phyloP scores from a whole-genome alignment of 2,113 vertebrate species.

The Vulpes ferrilata region DNA sequence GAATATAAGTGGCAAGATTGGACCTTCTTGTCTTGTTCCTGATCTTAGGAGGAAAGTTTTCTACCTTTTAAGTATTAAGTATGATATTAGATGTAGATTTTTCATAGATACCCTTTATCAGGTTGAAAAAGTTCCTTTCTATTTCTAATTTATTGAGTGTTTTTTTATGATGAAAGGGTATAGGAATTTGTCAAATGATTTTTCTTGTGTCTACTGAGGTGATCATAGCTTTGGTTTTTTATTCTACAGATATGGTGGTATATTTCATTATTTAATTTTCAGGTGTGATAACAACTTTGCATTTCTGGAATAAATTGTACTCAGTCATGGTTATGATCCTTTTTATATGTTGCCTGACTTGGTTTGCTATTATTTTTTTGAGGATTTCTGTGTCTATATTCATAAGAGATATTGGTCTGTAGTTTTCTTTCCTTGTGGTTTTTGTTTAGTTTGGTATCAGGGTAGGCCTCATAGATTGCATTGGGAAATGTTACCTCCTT shows the following conservation, averaged over 20 bases:
- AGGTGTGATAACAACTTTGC: constrained; percentile 29
- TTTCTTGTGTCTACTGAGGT: background rate
- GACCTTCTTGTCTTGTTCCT: background rate
- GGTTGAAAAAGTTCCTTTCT: background rate
- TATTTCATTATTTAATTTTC: constrained; percentile 13
- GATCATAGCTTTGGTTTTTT: background rate
- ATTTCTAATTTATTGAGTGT: background rate
- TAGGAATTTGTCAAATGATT: background rate
- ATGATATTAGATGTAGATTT: background rate
- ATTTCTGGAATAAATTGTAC: constrained; percentile 5
- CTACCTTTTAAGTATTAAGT: background rate
- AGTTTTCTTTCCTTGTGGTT: background rate
- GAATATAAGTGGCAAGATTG: background rate
- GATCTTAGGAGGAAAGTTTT: background rate
- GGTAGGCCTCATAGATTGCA: background rate
- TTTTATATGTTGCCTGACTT: background rate
- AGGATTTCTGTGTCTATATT: constrained; percentile 1
- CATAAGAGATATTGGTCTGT: background rate
- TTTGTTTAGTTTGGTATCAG: constrained; percentile 2
- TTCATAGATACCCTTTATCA: background rate
- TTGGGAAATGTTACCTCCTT: background rate
- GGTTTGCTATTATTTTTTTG: background rate
- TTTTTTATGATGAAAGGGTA: background rate
- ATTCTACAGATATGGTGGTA: background rate
- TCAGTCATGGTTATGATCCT: background rate